Evolutionary conservation across 2,888 invertebrate genomes (phyloP).

Genomic region (Thecophora atra): DNA sequence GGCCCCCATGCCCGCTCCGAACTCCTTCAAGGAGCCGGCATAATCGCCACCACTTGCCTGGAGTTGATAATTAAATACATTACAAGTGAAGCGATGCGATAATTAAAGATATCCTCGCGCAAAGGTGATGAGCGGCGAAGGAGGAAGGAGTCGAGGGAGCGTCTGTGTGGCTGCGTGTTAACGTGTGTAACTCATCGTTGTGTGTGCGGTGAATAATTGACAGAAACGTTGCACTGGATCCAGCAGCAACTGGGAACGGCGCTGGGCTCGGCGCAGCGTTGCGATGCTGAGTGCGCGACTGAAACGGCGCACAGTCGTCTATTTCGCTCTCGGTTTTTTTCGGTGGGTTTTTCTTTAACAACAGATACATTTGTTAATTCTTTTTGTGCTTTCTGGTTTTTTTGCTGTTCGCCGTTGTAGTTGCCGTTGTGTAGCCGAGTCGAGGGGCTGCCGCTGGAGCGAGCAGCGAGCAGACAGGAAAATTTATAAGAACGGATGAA

Average conservation of each 20-base stretch:
- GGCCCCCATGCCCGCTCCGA: too few species aligned
- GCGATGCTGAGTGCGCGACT: conserved; percentile 9
- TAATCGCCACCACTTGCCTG: too few species aligned
- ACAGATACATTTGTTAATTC: conserved; percentile 56
- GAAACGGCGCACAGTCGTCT: conserved; percentile 42
- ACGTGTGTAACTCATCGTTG: not conserved
- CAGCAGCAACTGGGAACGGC: conserved; percentile 31
- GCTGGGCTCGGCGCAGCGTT: conserved; percentile 27
- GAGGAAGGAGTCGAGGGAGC: too few species aligned
- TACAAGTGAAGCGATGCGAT: too few species aligned
- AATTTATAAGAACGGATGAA: conserved; percentile 13
- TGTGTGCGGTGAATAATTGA: conserved; percentile 30
- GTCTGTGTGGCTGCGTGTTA: too few species aligned
- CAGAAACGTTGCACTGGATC: conserved; percentile 32
- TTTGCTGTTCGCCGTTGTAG: conserved; percentile 53
- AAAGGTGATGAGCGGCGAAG: too few species aligned
- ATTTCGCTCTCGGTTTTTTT: conserved; percentile 43
- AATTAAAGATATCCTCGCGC: too few species aligned
- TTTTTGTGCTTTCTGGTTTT: conserved; percentile 58
- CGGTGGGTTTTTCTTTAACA: conserved; percentile 39
- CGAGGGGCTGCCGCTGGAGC: not conserved
- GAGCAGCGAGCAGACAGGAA: conserved; percentile 8
- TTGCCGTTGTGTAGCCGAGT: conserved; percentile 38
- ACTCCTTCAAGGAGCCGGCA: too few species aligned
- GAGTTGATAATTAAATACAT: too few species aligned